Evolutionary conservation across 2,113 vertebrate genomes (phyloP).

Genomic region (Chaetodon trifascialis): DNA sequence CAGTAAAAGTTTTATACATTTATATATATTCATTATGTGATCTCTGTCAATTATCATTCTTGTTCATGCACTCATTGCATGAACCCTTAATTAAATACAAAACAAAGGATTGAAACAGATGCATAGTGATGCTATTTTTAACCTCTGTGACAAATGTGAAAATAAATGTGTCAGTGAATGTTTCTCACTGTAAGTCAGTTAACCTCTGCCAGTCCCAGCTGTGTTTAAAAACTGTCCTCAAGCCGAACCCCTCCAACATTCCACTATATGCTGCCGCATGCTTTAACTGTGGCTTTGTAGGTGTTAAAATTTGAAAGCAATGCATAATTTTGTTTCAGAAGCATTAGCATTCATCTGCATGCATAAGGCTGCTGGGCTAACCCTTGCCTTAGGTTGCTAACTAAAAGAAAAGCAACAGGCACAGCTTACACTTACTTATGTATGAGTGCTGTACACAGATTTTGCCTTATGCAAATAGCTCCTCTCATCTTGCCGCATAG

Average conservation of each 20-base stretch:
- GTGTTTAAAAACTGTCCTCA: conserved; percentile 29
- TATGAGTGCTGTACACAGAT: conserved; percentile 48
- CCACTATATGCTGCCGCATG: conserved; percentile 51
- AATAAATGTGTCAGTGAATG: conserved; percentile 37
- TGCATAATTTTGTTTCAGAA: conserved; percentile 50
- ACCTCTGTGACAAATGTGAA: conserved; percentile 24
- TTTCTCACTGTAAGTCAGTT: conserved; percentile 61
- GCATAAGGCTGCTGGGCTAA: conserved; percentile 36
- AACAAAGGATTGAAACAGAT: conserved; percentile 30
- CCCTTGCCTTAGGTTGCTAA: conserved; percentile 50
- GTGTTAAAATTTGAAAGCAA: conserved; percentile 56
- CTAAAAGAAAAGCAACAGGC: conserved; percentile 52
- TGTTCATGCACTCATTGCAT: background rate
- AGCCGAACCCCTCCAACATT: conserved; percentile 46
- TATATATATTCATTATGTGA: too few species aligned
- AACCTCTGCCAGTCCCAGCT: conserved; percentile 55
- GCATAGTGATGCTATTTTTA: conserved; percentile 42
- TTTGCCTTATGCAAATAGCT: conserved; percentile 60
- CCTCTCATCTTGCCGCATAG: conserved; percentile 38
- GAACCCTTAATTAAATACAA: conserved; percentile 4
- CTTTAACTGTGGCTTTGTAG: conserved; percentile 42
- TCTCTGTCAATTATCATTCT: background rate
- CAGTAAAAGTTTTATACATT: background rate
- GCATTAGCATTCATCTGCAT: conserved; percentile 50
- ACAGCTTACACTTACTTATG: conserved; percentile 44